Base-by-base conservation (phyloP, 2,888 invertebrate genomes). In the Parelbella ahira region DNA sequence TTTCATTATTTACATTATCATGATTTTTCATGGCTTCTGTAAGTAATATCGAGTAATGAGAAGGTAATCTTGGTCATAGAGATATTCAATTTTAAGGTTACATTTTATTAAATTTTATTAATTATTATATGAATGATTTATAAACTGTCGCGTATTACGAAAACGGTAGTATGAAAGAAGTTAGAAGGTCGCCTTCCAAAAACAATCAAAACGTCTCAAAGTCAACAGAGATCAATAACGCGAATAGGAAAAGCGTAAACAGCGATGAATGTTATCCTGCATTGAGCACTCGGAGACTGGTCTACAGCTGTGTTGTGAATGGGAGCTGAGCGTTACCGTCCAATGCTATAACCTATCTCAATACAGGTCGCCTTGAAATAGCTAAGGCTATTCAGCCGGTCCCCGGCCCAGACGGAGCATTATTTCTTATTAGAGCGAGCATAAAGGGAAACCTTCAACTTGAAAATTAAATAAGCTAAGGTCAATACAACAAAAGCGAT, bases 371-470 rank as follows among this genome's bases (percentile, higher is more conserved):
- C 68, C 67, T 74, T 72, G 70, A 76, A 79, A 74, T 73, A 74
- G 74, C 63, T 68, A 56, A 56, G 13, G 54, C 69, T 63, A 77
- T 79, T 70, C 62, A 76, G 66, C 63, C 62, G 53, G 64, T 73
- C 68, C 71, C 71, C 64, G 56, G 50, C 45, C 65, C 76, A 78
- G 72, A 77, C 76, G 60, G 49, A 30, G 42, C 47, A 58, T 62
- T 68, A 66, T 69, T 68, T 59, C 63, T 65, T 66, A 63, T 65
- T 65, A 68, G 56, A 60, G 57, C 46, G 30, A 38, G 51, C 45
- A 79, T 64, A 78, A 82, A 71, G 45, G 71, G 55, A 62, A 73
- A 81, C 84, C 83, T 84, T 86, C 79, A 84, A 84, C 83, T 83
- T 83, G 81, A 79, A 72, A 70, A 57, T 61, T 51, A 64, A 74